These are phyloP conservation scores for Platorchestia sp. DNA, from an alignment of 1,140 invertebrate genomes.

Conservation along the genomic window DNA sequence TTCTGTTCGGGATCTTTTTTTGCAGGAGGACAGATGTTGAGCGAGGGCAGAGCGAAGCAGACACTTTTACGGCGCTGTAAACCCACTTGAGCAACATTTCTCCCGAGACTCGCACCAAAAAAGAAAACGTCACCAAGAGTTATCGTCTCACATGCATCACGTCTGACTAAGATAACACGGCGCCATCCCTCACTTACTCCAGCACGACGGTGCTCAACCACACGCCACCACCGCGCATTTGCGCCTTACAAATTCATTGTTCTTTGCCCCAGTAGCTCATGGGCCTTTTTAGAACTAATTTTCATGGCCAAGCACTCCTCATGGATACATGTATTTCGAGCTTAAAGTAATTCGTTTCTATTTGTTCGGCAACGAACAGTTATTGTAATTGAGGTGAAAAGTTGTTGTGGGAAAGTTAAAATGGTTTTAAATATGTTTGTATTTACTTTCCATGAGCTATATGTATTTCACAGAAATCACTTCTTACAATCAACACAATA, in stretches of 20 bases:
- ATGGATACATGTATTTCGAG: background rate
- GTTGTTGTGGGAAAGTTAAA: background rate
- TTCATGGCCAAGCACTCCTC: background rate
- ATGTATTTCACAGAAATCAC: too few relatives aligned
- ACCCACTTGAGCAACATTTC: constrained; percentile 28
- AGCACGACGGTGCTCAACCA: background rate
- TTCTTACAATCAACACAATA: too few relatives aligned
- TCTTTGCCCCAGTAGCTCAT: background rate
- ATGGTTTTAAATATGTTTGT: background rate
- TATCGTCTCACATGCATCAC: background rate
- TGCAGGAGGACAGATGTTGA: background rate
- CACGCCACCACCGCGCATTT: background rate
- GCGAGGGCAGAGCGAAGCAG: constrained; percentile 12
- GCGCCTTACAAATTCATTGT: background rate
- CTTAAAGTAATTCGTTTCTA: background rate
- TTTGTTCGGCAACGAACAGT: background rate
- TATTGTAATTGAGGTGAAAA: background rate
- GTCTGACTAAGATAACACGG: background rate
- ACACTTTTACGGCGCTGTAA: constrained; percentile 48
- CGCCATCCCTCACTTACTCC: too few relatives aligned
- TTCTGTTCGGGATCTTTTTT: background rate
- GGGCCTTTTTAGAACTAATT: background rate
- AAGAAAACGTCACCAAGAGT: constrained; percentile 15
- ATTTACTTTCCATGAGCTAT: too few relatives aligned
- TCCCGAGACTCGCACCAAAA: constrained; percentile 22